Percentiles rank a stretch among this genome's conserved stretches.
These are phyloP conservation scores for Yoshiicerus persimilis DNA, from an alignment of 1,140 invertebrate species.

Conservation along the genomic window DNA sequence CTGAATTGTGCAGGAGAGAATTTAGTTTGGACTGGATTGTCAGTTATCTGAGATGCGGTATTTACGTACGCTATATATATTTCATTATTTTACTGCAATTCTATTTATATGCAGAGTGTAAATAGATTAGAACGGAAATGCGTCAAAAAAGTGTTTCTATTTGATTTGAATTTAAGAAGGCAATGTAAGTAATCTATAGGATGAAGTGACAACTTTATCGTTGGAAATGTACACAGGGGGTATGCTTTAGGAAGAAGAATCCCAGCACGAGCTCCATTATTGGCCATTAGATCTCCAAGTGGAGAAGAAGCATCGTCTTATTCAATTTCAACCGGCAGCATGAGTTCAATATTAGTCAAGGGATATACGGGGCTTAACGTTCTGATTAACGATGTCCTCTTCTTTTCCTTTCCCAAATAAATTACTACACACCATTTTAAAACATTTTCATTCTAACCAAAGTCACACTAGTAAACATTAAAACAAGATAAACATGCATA, in stretches of 20 bases:
- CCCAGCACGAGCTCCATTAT: neutral
- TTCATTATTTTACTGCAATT: neutral
- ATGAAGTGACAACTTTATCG: neutral
- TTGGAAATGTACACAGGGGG: neutral
- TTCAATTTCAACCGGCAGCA: neutral
- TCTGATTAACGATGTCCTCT: neutral
- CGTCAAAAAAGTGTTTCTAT: neutral
- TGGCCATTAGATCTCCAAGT: neutral
- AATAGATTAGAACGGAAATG: neutral
- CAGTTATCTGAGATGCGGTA: neutral
- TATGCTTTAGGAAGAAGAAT: neutral
- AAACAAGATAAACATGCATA: too few species aligned
- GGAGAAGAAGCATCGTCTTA: neutral
- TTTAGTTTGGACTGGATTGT: too few species aligned
- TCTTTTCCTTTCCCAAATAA: neutral
- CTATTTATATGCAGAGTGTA: neutral
- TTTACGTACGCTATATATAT: neutral
- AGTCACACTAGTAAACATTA: too few species aligned
- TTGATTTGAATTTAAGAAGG: neutral
- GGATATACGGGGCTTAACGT: neutral
- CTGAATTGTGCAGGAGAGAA: too few species aligned
- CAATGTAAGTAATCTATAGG: neutral
- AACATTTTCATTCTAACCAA: neutral
- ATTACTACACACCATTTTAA: neutral
- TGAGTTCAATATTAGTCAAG: conserved; percentile 4